Evolutionary conservation across 2,888 invertebrate genomes (phyloP).

Genomic region (Hartigia nigra): DNA sequence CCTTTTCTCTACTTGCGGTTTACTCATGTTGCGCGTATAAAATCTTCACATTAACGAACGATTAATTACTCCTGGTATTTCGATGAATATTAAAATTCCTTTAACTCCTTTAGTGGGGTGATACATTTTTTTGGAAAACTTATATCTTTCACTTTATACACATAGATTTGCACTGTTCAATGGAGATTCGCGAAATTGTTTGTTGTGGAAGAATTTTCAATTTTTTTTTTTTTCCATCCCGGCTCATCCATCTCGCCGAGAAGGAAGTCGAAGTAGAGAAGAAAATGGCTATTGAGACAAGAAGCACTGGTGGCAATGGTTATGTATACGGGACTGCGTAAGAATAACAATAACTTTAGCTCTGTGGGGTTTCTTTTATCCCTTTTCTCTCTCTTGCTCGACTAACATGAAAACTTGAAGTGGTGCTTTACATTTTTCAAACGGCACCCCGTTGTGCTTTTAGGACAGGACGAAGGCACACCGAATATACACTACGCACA

Average conservation of each 20-base stretch:
- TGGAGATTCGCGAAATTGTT: neutral
- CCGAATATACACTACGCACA: neutral
- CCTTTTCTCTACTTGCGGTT: neutral
- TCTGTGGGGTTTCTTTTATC: neutral
- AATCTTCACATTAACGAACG: neutral
- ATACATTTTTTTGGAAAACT: neutral
- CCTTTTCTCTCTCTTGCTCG: neutral
- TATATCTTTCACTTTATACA: neutral
- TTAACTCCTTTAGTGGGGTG: too few relatives aligned
- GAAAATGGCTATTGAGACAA: neutral
- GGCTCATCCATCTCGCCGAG: neutral
- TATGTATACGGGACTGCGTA: neutral
- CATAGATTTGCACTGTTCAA: neutral
- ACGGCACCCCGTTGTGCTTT: slow-evolving; percentile 11
- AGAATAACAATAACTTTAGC: slow-evolving; percentile 2
- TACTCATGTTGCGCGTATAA: neutral
- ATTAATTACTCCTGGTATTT: too few relatives aligned
- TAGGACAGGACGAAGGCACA: slow-evolving; percentile 4
- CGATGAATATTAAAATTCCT: too few relatives aligned
- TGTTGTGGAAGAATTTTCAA: neutral
- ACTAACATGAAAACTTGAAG: slow-evolving; percentile 8
- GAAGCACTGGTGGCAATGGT: neutral
- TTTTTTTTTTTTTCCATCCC: neutral
- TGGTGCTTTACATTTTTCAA: slow-evolving; percentile 16
- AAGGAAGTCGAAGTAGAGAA: neutral